Conservation (phyloP, 2,888 invertebrate species). For the Stenodera caucasica region DNA sequence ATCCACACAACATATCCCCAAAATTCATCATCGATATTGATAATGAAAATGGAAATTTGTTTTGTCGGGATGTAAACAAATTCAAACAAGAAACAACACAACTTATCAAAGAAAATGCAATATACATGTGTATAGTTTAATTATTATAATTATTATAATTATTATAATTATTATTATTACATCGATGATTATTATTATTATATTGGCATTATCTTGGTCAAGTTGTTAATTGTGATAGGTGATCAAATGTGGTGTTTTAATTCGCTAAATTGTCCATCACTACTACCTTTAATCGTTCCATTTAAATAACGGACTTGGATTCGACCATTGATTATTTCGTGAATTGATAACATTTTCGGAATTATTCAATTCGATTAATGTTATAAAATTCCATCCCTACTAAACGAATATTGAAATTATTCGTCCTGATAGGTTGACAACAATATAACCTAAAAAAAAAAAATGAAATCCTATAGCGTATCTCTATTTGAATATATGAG, state of each 20-base stretch:
- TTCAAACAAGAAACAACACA: neutral
- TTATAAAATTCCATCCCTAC: constrained; percentile 14
- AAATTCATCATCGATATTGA: neutral
- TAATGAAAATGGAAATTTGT: constrained; percentile 1
- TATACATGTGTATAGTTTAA: neutral
- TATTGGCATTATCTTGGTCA: no score
- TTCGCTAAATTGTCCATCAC: constrained; percentile 29
- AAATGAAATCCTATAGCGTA: constrained; percentile 19
- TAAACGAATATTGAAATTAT: constrained; percentile 10
- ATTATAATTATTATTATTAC: no score
- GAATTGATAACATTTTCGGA: neutral
- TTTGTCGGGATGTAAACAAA: constrained; percentile 4
- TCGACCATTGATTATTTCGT: constrained; percentile 15
- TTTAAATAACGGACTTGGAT: constrained; percentile 24
- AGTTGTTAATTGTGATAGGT: constrained; percentile 26
- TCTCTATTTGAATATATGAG: constrained; percentile 23
- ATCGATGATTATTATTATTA: no score
- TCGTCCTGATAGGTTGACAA: constrained; percentile 11
- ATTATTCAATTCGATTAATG: neutral
- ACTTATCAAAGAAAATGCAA: no score
- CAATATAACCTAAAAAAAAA: neutral
- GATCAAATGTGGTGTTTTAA: constrained; percentile 24
- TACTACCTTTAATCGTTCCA: no score
- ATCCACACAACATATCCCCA: constrained; percentile 6
- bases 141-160: no score